These are phyloP conservation scores for Willisornis vidua DNA, from an alignment of 2,113 vertebrate species.

Conservation along the genomic window DNA sequence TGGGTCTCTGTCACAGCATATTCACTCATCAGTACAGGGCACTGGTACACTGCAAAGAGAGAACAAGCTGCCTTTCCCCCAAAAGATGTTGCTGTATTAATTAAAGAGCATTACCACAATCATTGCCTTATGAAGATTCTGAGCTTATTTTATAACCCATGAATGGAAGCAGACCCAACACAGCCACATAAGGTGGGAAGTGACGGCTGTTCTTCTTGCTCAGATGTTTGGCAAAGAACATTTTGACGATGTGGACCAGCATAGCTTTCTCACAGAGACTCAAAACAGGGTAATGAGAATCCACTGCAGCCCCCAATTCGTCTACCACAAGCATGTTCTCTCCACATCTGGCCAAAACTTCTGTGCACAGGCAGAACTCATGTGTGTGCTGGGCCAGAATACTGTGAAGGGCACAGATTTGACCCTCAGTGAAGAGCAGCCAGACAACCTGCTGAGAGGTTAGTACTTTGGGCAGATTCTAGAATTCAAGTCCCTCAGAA, in stretches of 20 bases:
- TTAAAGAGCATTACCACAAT: background rate
- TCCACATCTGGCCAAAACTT: background rate
- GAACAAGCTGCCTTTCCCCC: background rate
- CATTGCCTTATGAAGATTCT: background rate
- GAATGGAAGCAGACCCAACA: background rate
- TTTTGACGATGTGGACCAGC: background rate
- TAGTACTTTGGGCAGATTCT: background rate
- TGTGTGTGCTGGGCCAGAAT: background rate
- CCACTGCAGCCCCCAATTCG: background rate
- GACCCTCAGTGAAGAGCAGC: background rate
- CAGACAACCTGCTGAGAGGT: background rate
- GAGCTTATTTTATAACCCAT: background rate
- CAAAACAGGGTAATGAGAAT: background rate
- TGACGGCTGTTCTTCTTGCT: background rate
- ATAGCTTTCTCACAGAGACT: background rate
- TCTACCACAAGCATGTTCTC: background rate
- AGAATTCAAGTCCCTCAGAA: background rate
- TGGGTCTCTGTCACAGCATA: background rate
- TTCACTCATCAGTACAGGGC: background rate
- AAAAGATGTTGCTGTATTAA: background rate
- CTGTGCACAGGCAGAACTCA: background rate
- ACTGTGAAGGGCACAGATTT: background rate
- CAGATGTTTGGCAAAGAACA: background rate
- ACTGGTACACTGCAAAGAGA: background rate
- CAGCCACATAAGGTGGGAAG: rapidly evolving